These are phyloP conservation scores for Macquaria australasica DNA, from an alignment of 2,113 vertebrate species.

Conservation along the genomic window DNA sequence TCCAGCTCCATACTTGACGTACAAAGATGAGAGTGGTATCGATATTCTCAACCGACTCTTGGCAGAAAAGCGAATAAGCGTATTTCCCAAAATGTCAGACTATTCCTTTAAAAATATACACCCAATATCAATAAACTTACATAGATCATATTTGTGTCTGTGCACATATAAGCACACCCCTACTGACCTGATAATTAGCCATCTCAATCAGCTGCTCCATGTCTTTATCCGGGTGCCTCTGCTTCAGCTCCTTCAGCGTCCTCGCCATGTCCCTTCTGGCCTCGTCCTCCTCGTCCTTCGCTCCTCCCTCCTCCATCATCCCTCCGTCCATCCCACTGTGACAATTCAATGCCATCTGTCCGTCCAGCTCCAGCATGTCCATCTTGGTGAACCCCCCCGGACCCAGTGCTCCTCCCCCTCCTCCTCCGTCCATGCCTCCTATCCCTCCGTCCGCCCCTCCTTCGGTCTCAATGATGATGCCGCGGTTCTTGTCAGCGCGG, in stretches of 20 bases:
- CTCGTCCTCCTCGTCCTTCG: constrained; percentile 84
- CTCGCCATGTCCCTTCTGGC: constrained; percentile 87
- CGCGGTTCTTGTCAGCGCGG: constrained; percentile 84
- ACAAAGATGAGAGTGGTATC: not conserved
- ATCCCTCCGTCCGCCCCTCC: constrained; percentile 69
- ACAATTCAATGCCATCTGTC: constrained; percentile 78
- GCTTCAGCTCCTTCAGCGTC: constrained; percentile 88
- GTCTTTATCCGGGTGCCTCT: constrained; percentile 88
- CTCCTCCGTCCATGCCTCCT: constrained; percentile 60
- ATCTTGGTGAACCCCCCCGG: constrained; percentile 84
- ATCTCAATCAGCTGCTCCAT: constrained; percentile 90
- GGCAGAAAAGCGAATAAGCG: not conserved
- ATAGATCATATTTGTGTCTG: not conserved
- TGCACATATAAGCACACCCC: not conserved
- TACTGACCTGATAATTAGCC: constrained; percentile 87
- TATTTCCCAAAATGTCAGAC: not conserved
- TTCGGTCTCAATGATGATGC: constrained; percentile 88
- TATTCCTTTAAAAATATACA: not conserved
- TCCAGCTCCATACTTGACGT: not conserved
- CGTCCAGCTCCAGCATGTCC: constrained; percentile 87
- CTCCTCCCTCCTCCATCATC: constrained; percentile 74
- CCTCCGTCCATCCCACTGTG: constrained; percentile 79
- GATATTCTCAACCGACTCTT: not conserved
- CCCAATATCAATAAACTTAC: not conserved
- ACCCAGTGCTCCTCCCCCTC: constrained; percentile 61